Evolutionary conservation across 2,888 invertebrate species (phyloP).

Genomic region (Brenthis daphne): DNA sequence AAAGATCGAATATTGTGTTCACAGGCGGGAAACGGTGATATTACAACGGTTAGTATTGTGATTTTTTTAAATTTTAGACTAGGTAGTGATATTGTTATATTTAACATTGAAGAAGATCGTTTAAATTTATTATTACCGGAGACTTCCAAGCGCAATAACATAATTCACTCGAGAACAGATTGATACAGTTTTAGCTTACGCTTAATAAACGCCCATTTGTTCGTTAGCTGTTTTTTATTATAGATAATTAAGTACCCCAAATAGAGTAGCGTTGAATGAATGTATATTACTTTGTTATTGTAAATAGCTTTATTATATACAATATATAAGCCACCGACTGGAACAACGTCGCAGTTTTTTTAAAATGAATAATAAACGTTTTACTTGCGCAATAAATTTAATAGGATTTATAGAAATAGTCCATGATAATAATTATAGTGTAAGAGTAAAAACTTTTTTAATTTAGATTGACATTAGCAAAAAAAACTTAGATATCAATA

Average conservation of each 20-base stretch:
- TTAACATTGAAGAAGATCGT: slow-evolving; percentile 14
- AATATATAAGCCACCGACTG: slow-evolving; percentile 33
- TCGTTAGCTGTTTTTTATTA: slow-evolving; percentile 43
- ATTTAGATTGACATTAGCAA: neutral
- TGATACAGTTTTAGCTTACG: slow-evolving; percentile 46
- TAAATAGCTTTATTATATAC: slow-evolving; percentile 58
- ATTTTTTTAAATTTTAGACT: slow-evolving; percentile 40
- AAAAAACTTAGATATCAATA: neutral
- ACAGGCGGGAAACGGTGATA: slow-evolving; percentile 48
- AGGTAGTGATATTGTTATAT: slow-evolving; percentile 32
- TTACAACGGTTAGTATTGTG: slow-evolving; percentile 46
- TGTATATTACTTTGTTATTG: slow-evolving; percentile 63
- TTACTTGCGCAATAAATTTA: slow-evolving; percentile 3
- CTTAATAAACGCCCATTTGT: slow-evolving; percentile 46
- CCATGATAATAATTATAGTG: slow-evolving; percentile 3
- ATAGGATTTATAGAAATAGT: slow-evolving; percentile 3
- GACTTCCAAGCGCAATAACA: slow-evolving; percentile 48
- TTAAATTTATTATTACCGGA: slow-evolving; percentile 33
- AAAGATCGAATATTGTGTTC: slow-evolving; percentile 53
- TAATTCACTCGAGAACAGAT: slow-evolving; percentile 34
- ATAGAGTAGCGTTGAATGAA: slow-evolving; percentile 51
- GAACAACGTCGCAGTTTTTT: slow-evolving; percentile 26
- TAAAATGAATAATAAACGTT: slow-evolving; percentile 11
- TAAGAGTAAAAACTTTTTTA: neutral
- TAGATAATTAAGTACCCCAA: slow-evolving; percentile 51